Evolutionary conservation across 2,888 invertebrate species (phyloP).

Genomic region (Oconnorella tubifera): DNA sequence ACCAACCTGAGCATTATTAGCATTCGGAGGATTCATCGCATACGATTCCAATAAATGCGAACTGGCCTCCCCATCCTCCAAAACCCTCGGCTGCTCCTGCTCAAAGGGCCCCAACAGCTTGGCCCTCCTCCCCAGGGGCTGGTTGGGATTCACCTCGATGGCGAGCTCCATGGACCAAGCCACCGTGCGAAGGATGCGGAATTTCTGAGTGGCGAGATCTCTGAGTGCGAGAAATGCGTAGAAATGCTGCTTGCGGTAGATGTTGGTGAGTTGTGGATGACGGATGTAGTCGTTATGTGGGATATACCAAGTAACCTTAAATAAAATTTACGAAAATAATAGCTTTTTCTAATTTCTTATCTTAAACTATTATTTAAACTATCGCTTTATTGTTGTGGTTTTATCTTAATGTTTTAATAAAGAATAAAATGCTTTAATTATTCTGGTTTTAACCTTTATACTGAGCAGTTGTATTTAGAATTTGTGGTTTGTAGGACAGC

Average conservation of each 20-base stretch:
- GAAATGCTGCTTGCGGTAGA: slow-evolving; percentile 54
- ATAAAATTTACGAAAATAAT: slow-evolving; percentile 24
- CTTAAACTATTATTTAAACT: background rate
- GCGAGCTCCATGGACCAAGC: slow-evolving; percentile 51
- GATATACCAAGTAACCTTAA: slow-evolving; percentile 47
- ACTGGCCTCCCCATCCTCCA: slow-evolving; percentile 7
- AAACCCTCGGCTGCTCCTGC: slow-evolving; percentile 25
- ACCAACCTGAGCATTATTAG: slow-evolving; percentile 25
- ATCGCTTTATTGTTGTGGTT: too few relatives aligned
- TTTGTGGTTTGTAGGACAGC: too few relatives aligned
- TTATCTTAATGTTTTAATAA: too few relatives aligned
- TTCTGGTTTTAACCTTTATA: too few relatives aligned
- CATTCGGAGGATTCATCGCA: slow-evolving; percentile 26
- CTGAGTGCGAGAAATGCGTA: slow-evolving; percentile 55
- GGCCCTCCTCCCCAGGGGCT: slow-evolving; percentile 49
- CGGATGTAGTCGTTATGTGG: slow-evolving; percentile 47
- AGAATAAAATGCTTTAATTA: too few relatives aligned
- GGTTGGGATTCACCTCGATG: slow-evolving; percentile 45
- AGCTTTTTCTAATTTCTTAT: too few relatives aligned
- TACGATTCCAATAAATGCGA: slow-evolving; percentile 17
- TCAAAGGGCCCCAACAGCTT: slow-evolving; percentile 33
- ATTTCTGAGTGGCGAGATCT: slow-evolving; percentile 44
- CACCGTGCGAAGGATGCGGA: slow-evolving; percentile 49
- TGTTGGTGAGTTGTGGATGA: slow-evolving; percentile 51
- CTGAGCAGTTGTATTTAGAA: too few relatives aligned